Conservation (phyloP, 2,113 vertebrate species). For the Tricholaema leucomelas region DNA sequence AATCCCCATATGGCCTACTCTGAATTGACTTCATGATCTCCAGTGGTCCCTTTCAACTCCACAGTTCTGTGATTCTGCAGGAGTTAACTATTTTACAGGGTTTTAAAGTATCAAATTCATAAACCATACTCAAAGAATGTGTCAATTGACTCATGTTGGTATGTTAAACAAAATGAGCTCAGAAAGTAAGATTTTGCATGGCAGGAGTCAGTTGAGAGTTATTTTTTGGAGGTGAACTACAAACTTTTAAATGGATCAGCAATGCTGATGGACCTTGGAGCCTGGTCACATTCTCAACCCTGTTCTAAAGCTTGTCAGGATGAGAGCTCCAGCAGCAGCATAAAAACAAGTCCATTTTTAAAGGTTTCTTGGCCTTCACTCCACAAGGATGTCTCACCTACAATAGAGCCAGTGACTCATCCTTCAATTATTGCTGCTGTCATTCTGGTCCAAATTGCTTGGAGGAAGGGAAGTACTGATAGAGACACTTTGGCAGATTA, state of each 20-base stretch:
- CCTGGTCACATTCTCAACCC: fast-evolving
- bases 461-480: constrained; percentile 63
- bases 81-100: neutral
- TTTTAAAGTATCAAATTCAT: neutral
- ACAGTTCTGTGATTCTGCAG: too few relatives aligned
- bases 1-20: neutral
- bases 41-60: too few relatives aligned
- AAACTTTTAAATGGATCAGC: neutral
- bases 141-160: neutral
- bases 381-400: constrained; percentile 24
- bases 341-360: constrained; percentile 6
- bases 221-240: neutral
- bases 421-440: constrained; percentile 57
- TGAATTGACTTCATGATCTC: neutral
- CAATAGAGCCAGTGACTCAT: constrained; percentile 61
- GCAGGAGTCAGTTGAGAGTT: neutral
- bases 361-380: constrained; percentile 35
- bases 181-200: neutral
- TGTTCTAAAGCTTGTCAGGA: neutral
- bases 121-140: neutral
- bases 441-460: constrained; percentile 58
- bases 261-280: fast-evolving
- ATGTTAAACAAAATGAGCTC: neutral
- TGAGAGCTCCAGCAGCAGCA: neutral
- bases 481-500: constrained; percentile 58